Conservation (phyloP, 2,113 vertebrate species). For the Scomber colias region DNA sequence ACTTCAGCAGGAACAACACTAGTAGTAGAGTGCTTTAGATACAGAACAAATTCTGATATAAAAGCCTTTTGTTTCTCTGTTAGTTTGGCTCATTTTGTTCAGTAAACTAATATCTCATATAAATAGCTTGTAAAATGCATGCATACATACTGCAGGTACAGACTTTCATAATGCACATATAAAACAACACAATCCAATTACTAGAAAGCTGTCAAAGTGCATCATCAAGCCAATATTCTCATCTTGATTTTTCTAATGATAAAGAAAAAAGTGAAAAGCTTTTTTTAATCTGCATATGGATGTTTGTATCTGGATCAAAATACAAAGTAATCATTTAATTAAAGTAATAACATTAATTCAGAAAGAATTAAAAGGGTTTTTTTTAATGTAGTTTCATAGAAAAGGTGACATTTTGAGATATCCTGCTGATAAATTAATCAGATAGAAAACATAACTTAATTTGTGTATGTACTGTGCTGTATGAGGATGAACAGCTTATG, state of each 20-base stretch:
- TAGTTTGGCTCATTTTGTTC: slow-evolving; percentile 15
- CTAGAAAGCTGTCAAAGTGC: neutral
- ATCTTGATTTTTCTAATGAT: too few relatives aligned
- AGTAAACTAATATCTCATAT: slow-evolving; percentile 3
- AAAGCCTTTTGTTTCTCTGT: slow-evolving; percentile 20
- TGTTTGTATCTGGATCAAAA: neutral
- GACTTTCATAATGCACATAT: neutral
- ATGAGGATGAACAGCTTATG: too few relatives aligned
- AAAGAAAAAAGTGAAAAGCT: too few relatives aligned
- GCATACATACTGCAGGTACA: neutral
- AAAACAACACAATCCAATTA: neutral
- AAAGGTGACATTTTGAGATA: too few relatives aligned
- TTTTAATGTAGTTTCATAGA: too few relatives aligned
- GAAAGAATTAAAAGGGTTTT: too few relatives aligned
- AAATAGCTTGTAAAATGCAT: neutral
- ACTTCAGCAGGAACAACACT: slow-evolving; percentile 28
- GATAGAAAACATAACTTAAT: too few relatives aligned
- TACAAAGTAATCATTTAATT: too few relatives aligned
- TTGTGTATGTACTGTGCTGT: too few relatives aligned
- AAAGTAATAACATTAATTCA: too few relatives aligned
- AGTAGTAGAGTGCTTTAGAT: slow-evolving; percentile 42
- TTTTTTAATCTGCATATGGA: neutral
- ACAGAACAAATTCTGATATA: slow-evolving; percentile 24
- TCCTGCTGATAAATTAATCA: too few relatives aligned
- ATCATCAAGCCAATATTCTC: neutral